Base-by-base conservation (phyloP, 2,113 vertebrate species). In the Leiothrix lutea region DNA sequence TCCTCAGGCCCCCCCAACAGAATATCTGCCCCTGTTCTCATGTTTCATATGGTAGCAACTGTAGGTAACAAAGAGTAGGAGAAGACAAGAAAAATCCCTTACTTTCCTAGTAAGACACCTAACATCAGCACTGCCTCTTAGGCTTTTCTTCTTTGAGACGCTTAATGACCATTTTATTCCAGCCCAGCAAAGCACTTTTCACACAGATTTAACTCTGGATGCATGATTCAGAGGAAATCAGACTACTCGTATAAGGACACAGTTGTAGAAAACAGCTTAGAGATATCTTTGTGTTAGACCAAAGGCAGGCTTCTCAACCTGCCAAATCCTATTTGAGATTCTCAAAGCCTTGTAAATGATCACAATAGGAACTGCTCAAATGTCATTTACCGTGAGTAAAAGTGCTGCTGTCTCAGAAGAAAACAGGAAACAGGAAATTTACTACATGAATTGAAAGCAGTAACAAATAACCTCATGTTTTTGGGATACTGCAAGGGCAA, bases 41-140 rank as follows among this genome's bases (percentile, higher is more conserved):
- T 13, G 23, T 23, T 17, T 77, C 23, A 2, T 38, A 24, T 0
- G 0, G 80, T 2, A 54, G 54, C 22, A 69, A 61, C 5, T 69
- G 16, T 12, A 75, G 20, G 11, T 29, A 48, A 57, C 6, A 78
- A 53, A 51, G 29, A 25, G 21, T 9, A 71, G 51, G 26, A 94
- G 17, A 38, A 70, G 4, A 2, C 2, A 2, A 5, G 14, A 1
- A 45, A 65, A 48, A 20, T 5, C 21, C 11, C 29, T 0, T 12
- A 12, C 26, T 66, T 51, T 74, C 51, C 14, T 19, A 40, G 47
- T 58, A 66, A 72, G 67, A 51, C 0, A 0, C 14, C 14, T 71
- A 47, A 81, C 28, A 54, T 48, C 54, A 54, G 29, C 33, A 18
- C 40, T 60, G 28, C 9, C 22, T 91, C 48, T 80, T 73, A 79